These are phyloP conservation scores for Sardinella longiceps DNA, from an alignment of 2,797 vertebrate species.

Conservation along the genomic window DNA sequence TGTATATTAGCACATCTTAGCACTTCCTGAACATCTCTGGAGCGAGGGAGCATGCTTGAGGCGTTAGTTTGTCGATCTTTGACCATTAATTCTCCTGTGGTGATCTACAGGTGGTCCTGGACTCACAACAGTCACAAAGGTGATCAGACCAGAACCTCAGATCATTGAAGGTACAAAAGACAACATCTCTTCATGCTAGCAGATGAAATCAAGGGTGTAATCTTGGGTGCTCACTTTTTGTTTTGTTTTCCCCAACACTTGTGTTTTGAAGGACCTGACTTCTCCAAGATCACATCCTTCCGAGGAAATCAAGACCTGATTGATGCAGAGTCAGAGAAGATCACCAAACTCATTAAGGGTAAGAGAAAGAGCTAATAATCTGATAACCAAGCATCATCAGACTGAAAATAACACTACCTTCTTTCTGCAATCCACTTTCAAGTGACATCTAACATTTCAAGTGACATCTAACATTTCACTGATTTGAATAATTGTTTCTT, in stretches of 20 bases:
- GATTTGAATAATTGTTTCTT: neutral
- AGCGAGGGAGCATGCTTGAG: neutral
- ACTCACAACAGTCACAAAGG: constrained; percentile 46
- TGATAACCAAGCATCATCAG: neutral
- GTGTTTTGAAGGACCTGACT: constrained; percentile 67
- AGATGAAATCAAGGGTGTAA: neutral
- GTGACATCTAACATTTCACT: neutral
- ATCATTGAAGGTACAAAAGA: constrained; percentile 80
- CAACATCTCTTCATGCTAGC: constrained; percentile 5
- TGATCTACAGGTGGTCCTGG: constrained; percentile 65
- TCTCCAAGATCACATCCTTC: constrained; percentile 72
- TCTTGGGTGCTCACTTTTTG: neutral
- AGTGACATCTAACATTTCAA: neutral
- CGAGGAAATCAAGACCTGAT: constrained; percentile 66
- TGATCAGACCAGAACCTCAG: constrained; percentile 61
- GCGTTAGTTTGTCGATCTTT: neutral
- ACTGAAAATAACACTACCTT: neutral
- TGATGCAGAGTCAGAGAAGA: constrained; percentile 70
- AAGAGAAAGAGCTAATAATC: constrained; percentile 23
- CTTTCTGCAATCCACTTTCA: neutral
- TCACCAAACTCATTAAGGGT: constrained; percentile 77
- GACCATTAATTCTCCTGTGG: constrained; percentile 42
- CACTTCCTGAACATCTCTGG: neutral
- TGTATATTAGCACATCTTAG: neutral
- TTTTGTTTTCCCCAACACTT: constrained; percentile 41